Conservation (phyloP, 2,113 vertebrate genomes). For the Strigops habroptila region DNA sequence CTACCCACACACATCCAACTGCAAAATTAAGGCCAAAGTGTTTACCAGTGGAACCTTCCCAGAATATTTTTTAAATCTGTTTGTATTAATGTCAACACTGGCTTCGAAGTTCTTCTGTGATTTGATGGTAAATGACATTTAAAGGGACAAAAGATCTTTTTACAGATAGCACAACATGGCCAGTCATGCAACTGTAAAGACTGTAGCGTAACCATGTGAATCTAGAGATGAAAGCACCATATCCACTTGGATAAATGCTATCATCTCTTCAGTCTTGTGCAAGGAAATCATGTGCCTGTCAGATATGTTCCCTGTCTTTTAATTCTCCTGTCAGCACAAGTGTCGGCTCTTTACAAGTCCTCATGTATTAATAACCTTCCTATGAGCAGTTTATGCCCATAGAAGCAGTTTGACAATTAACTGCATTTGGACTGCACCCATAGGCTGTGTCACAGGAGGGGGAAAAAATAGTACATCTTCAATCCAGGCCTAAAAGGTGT, state of each 20-base stretch:
- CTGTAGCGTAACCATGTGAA: accelerated
- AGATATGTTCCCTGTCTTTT: background rate
- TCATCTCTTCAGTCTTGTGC: background rate
- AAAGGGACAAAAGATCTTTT: slow-evolving; percentile 12
- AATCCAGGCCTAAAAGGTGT: background rate
- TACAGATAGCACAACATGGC: background rate
- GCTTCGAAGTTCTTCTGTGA: background rate
- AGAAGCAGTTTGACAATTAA: background rate
- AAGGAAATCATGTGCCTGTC: background rate
- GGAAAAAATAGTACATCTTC: background rate
- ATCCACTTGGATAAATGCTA: background rate
- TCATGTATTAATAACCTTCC: background rate
- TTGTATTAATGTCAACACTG: background rate
- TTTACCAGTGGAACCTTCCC: background rate
- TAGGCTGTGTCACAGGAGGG: background rate
- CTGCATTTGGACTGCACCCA: background rate
- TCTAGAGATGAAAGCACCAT: background rate
- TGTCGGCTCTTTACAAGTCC: background rate
- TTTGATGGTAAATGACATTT: background rate
- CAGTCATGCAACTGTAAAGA: background rate
- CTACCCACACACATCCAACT: background rate
- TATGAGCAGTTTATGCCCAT: background rate
- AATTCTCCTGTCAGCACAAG: background rate
- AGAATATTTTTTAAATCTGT: background rate
- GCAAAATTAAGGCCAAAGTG: background rate